Base-by-base conservation (phyloP, 2,888 invertebrate genomes). In the Eristalis arbustorum region DNA sequence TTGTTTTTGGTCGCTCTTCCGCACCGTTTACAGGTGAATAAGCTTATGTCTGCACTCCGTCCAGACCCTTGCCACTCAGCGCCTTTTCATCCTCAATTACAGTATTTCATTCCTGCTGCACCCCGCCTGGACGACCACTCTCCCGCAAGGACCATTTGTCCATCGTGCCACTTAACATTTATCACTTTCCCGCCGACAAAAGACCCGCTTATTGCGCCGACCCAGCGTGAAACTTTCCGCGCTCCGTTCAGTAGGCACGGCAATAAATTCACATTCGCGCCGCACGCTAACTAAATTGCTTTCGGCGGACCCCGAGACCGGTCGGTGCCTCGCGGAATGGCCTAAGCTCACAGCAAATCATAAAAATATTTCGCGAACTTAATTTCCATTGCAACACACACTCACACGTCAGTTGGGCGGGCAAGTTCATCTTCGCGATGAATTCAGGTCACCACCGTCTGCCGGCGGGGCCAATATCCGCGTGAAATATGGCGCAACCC, bases 241-340 rank as follows among this genome's bases (percentile, higher is more conserved):
- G 3, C 25, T n/a, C 22, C 49, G 56, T 57, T 49, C 40, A 23
- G 28, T 63, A 72, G 40, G 64, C 73, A 69, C 64, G 61, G 68
- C 76, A 81, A 85, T 85, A 85, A 85, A 81, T 85, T 85, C 77
- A 85, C 61, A 81, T 85, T 81, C 73, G 74, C 42, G 77, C 37
- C 61, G 37, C 59, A 14, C 49, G 64, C 57, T 72, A 76, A 81
- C 84, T 73, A 85, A 85, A 85, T 74, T 85, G 77, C 81, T 34
- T 34, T 34, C 14, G 3, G 8, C 66, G 11, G 37, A 62, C 61
- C 23, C n/a, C 57, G 37, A 61, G 13, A 37, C 37, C 14, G 56
- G 6, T 4, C 31, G 31, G n/a, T 59, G 25, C 25, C 69, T 37
- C 64, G n/a, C 61, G 14, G 37, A 75, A 72, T 42, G 34, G 75